Conservation (phyloP, 2,888 invertebrate species). For the Calameuta filiformis region DNA sequence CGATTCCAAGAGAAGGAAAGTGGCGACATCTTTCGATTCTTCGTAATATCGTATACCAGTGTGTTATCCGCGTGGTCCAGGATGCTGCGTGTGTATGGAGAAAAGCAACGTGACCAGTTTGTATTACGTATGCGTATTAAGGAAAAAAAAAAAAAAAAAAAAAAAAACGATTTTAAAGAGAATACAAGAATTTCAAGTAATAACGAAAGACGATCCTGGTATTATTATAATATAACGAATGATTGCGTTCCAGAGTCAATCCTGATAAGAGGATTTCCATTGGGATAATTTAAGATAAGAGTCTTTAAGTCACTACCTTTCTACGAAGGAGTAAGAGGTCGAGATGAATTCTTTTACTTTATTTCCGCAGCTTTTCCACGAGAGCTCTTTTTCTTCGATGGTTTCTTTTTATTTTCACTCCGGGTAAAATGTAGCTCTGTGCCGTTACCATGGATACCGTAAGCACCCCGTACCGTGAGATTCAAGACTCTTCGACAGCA, state of each 20-base stretch:
- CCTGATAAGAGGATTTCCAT: background rate
- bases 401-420: background rate
- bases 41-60: background rate
- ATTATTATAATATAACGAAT: background rate
- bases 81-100: background rate
- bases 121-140: background rate
- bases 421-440: slow-evolving; percentile 40
- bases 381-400: background rate
- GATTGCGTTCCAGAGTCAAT: background rate
- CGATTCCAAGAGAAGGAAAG: background rate
- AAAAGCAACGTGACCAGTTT: background rate
- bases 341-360: background rate
- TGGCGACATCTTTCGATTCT: background rate
- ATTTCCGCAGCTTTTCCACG: background rate
- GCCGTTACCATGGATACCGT: slow-evolving; percentile 52
- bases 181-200: background rate
- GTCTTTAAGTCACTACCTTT: background rate
- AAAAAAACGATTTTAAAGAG: background rate
- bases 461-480: background rate
- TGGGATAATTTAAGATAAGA: background rate
- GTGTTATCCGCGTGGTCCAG: background rate
- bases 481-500: background rate
- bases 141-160: background rate
- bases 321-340: background rate
- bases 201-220: background rate